Conservation (phyloP, 2,797 vertebrate species). For the Chaunax sp. region DNA sequence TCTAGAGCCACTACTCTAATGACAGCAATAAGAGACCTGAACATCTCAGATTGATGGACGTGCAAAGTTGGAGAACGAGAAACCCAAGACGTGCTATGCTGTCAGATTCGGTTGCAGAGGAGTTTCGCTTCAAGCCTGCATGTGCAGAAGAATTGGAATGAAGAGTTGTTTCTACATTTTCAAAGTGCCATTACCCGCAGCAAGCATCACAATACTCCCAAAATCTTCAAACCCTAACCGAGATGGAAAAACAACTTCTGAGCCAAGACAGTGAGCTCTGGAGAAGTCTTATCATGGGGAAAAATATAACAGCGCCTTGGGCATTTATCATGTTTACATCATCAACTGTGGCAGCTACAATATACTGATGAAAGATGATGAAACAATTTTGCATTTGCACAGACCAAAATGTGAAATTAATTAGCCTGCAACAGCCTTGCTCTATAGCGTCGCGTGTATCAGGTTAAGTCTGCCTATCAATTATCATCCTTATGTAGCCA, state of each 20-base stretch:
- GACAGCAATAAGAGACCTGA: conserved; percentile 22
- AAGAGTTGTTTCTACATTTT: conserved; percentile 60
- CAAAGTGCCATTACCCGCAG: conserved; percentile 68
- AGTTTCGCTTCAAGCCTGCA: conserved; percentile 49
- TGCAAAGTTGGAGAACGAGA: conserved; percentile 22
- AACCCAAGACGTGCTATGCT: conserved; percentile 20
- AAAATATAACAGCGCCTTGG: conserved; percentile 50
- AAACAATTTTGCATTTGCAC: conserved; percentile 64
- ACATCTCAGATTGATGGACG: conserved; percentile 35
- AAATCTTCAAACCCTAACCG: conserved; percentile 70
- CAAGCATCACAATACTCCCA: conserved; percentile 67
- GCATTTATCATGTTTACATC: conserved; percentile 72
- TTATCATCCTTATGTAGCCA: conserved; percentile 27
- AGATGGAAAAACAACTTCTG: conserved; percentile 68
- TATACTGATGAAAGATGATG: conserved; percentile 66
- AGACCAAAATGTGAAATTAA: conserved; percentile 29
- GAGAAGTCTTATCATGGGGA: conserved; percentile 64
- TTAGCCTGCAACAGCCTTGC: conserved; percentile 25
- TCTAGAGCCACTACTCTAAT: conserved; percentile 23
- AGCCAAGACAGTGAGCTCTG: conserved; percentile 57
- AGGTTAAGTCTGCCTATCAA: conserved; percentile 40
- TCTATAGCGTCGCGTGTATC: conserved; percentile 22
- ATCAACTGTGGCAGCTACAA: conserved; percentile 64
- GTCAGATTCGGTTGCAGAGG: conserved; percentile 48
- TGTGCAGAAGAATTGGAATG: conserved; percentile 56